Percentiles rank a stretch among this genome's conserved stretches.
Conservation (phyloP, 2,797 vertebrate species). For the Thunnus albacares region DNA sequence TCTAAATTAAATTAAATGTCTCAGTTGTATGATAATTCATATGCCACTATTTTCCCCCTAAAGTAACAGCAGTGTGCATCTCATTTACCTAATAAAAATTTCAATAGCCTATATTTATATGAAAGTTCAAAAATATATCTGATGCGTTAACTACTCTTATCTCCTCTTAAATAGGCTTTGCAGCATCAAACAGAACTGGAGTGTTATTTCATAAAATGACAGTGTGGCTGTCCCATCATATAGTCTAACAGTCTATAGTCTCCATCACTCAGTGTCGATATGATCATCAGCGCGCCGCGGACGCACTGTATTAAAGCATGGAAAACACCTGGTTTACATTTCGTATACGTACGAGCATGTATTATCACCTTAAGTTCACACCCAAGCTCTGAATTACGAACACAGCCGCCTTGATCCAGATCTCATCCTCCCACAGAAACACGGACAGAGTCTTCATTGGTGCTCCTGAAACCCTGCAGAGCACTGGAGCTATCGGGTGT, state of each 20-base stretch:
- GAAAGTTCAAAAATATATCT: not conserved
- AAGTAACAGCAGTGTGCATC: not conserved
- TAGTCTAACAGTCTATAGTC: not conserved
- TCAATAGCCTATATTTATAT: not conserved
- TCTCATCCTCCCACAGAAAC: slow-evolving; percentile 67
- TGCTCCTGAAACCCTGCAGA: slow-evolving; percentile 41
- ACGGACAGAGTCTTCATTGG: slow-evolving; percentile 72
- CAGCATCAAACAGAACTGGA: not conserved
- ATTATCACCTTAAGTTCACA: slow-evolving; percentile 5
- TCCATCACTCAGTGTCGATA: not conserved
- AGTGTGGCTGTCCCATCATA: not conserved
- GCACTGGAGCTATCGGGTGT: slow-evolving; percentile 68
- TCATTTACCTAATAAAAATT: not conserved
- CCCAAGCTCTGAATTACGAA: not conserved
- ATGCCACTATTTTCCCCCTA: not conserved
- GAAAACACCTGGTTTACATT: not conserved
- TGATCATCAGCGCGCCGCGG: not conserved
- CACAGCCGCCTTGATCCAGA: slow-evolving; percentile 39
- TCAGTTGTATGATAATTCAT: not conserved
- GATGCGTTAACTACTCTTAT: too few species aligned
- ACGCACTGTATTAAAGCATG: not conserved
- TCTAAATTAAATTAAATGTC: not conserved
- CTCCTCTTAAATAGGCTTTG: not conserved
- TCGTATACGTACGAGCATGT: not conserved
- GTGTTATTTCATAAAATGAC: not conserved